Conservation (phyloP, 2,797 vertebrate species). For the Odontamblyopus rebecca region DNA sequence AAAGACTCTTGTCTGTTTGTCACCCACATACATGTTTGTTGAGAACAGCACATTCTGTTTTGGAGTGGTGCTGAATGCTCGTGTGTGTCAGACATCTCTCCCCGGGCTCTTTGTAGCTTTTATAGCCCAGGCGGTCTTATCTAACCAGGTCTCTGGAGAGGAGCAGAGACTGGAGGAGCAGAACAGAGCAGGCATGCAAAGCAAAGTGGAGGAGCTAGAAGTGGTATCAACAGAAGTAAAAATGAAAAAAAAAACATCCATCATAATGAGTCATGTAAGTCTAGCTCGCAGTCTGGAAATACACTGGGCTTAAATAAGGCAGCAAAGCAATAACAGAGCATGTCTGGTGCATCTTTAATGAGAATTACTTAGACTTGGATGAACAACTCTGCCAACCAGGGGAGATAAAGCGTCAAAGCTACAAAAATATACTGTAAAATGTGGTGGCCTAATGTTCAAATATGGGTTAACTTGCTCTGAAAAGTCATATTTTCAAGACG, state of each 20-base stretch:
- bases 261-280: constrained; percentile 49
- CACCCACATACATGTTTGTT: constrained; percentile 42
- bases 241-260: constrained; percentile 26
- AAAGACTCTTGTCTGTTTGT: constrained; percentile 52
- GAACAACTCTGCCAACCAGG: not conserved
- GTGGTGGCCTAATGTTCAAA: not conserved
- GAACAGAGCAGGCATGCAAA: constrained; percentile 31
- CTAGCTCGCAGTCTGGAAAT: constrained; percentile 26
- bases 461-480: not conserved
- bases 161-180: constrained; percentile 32
- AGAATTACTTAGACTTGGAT: constrained; percentile 11
- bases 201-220: constrained; percentile 39
- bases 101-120: constrained; percentile 58
- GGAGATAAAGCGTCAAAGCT: not conserved
- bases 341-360: constrained; percentile 14
- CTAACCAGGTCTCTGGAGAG: constrained; percentile 61
- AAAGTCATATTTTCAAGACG: not conserved
- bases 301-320: constrained; percentile 33
- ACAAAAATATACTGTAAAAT: constrained; percentile 2
- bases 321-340: constrained; percentile 17
- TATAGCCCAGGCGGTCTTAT: constrained; percentile 64
- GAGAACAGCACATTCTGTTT: constrained; percentile 45
- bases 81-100: constrained; percentile 45
- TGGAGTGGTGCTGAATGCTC: constrained; percentile 49
- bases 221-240: constrained; percentile 32